phyloP scores from a whole-genome alignment of 2,797 vertebrate species.

The Poecilia gillii region DNA sequence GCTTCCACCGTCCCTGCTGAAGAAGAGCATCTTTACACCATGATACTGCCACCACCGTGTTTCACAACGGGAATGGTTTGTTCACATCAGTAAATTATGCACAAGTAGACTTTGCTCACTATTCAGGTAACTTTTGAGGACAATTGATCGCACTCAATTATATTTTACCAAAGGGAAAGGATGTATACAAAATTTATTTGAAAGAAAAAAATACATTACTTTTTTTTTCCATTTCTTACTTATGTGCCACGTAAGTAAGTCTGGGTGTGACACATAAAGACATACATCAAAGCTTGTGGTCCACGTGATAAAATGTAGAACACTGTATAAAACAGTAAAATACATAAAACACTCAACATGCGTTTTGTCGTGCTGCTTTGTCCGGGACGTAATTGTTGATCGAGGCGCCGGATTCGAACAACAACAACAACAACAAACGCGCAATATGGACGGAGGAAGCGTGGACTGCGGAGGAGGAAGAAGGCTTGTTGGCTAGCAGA shows the following conservation, averaged over 20 bases:
- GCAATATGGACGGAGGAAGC: conserved; percentile 46
- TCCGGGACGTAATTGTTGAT: conserved; percentile 12
- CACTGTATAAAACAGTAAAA: background rate
- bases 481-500: conserved; percentile 74
- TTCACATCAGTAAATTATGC: background rate
- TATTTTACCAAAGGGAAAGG: background rate
- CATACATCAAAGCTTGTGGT: background rate
- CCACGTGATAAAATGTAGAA: background rate
- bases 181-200: background rate
- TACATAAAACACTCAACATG: background rate
- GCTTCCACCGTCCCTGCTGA: background rate
- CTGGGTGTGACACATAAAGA: background rate
- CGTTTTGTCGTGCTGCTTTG: background rate
- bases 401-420: background rate
- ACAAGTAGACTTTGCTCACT: background rate
- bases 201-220: background rate
- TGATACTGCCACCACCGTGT: background rate
- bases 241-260: background rate
- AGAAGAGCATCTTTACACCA: background rate
- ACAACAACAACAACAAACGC: conserved; percentile 48
- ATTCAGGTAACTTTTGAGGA: background rate
- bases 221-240: background rate
- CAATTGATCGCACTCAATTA: background rate
- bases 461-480: conserved; percentile 51
- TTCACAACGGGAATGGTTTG: background rate